Evolutionary conservation across 1,140 invertebrate genomes (phyloP), one percentile per base, ranked within the genome.

Genomic region (Drosophila equinoxialis): DNA sequence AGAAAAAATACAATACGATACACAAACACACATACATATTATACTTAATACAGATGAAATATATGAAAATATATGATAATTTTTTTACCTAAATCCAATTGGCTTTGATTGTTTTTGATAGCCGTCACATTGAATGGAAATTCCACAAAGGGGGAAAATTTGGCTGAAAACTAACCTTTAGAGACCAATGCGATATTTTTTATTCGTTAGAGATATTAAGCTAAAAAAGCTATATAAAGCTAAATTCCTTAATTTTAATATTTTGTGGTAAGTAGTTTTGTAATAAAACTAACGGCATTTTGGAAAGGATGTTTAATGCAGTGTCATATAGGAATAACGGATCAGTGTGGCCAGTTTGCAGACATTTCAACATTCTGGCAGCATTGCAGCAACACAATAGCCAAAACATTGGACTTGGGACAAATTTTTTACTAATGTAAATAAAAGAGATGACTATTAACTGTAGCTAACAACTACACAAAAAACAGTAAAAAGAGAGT

Each of bases 21-120:
- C 45, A 51, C 17, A 73, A 86, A 81, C 45, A 51, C 17, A 51
- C 45, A 51, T 10, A 51, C 45, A 51, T 51, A 20, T 17, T 48
- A 45, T 6, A 45, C 42, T 17, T 77, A 82, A 78, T 65, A 86
- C 79, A 87, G 68, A 84, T 58, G 69, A 87, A 51, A 51, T 51
- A 51, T 48, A 48, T 48, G 20, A 48, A 89, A 78, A 84, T 82
- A 89, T 90, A 89, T 75, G 48, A 84, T 89, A 89, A 89, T 89
- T 89, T 89, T 89, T 87, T 85, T 89, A 89, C 84, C 80, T 81
- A 81, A 77, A 62, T n/a, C 4, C 39, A 3, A 45, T 10, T 51
- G 48, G 42, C 66, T 30, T 14, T 23, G 5, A 17, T 23, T 13
- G 26, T 14, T 3, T 6, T 2, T 0, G 2, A 30, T 55, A 55